These are phyloP conservation scores for Edolisoma coerulescens DNA, from an alignment of 2,113 vertebrate species.

Conservation along the genomic window DNA sequence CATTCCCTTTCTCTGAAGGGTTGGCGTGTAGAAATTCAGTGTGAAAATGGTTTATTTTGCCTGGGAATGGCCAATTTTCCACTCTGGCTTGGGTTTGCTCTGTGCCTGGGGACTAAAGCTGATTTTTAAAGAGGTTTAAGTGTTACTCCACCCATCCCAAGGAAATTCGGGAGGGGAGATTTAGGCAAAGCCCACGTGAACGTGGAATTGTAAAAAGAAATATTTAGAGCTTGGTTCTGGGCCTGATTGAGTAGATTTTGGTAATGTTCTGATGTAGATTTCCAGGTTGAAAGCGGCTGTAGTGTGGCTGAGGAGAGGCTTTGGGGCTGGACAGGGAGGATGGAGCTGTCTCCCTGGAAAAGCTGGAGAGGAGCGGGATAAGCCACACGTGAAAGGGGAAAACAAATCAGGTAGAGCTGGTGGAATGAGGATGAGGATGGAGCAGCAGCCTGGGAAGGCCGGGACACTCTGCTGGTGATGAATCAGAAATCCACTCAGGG, in stretches of 20 bases:
- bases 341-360: neutral
- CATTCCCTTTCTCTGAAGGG: neutral
- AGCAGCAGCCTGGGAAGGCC: neutral
- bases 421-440: neutral
- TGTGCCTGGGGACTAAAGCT: neutral
- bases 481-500: neutral
- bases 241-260: neutral
- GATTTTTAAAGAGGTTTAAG: neutral
- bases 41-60: neutral
- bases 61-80: neutral
- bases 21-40: neutral
- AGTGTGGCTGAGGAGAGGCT: neutral
- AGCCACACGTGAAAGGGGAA: accelerated
- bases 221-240: neutral
- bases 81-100: neutral
- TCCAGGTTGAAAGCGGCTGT: neutral
- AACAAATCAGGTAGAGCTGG: neutral
- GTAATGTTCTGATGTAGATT: neutral
- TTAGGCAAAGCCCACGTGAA: accelerated
- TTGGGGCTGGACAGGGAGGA: neutral
- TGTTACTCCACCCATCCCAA: neutral
- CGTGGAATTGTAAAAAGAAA: neutral
- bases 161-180: neutral
- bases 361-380: neutral
- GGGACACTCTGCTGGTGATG: neutral